Conservation (phyloP, 2,113 vertebrate genomes). For the Morone saxatilis region DNA sequence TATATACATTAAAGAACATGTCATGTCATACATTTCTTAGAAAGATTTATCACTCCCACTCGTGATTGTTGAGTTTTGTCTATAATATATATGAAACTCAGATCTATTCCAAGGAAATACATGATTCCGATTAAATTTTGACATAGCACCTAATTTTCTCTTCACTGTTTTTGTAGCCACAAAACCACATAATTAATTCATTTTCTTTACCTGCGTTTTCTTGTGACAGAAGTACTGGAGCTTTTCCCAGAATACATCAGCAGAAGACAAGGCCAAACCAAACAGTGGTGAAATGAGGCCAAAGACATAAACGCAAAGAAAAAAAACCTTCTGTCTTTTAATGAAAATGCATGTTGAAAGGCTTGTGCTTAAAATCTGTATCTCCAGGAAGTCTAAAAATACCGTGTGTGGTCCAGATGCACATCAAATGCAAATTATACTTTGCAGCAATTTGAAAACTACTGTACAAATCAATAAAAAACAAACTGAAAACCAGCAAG, state of each 20-base stretch:
- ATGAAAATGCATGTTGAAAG: neutral
- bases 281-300: constrained; percentile 5
- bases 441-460: neutral
- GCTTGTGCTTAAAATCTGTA: neutral
- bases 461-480: too few relatives aligned
- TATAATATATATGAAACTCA: neutral
- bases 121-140: neutral
- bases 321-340: neutral
- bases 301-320: neutral
- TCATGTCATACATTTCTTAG: neutral
- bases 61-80: neutral
- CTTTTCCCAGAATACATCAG: constrained; percentile 40
- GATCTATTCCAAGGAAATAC: neutral
- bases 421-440: neutral
- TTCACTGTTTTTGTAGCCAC: neutral
- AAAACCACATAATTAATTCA: neutral
- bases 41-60: neutral
- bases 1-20: neutral
- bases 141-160: neutral
- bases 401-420: neutral
- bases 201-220: neutral
- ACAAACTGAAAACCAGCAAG: neutral
- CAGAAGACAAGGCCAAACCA: constrained; percentile 1
- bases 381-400: neutral
- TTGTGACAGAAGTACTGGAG: neutral